Evolutionary conservation across 2,797 vertebrate genomes (phyloP).

Genomic region (Australoheros facetus): DNA sequence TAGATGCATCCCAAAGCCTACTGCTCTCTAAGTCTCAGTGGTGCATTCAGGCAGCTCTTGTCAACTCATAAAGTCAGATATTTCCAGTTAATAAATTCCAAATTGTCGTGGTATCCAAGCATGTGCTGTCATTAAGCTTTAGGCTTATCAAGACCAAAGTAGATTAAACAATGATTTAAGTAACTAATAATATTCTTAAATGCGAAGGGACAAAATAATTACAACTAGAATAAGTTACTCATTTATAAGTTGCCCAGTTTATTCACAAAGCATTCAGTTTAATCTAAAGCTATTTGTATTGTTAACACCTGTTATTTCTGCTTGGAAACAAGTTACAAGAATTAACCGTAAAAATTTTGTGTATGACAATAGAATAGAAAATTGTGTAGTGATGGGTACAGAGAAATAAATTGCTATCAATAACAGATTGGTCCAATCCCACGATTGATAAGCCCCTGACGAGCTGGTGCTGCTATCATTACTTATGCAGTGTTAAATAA

Average conservation of each 20-base stretch:
- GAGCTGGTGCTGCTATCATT: background rate
- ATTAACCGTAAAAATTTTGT: background rate
- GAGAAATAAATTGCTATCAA: background rate
- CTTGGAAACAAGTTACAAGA: background rate
- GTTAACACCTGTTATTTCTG: background rate
- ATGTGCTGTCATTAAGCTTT: background rate
- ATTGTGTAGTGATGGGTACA: background rate
- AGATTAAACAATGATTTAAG: background rate
- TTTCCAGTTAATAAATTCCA: background rate
- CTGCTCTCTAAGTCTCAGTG: background rate
- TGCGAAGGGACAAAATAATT: too few species aligned
- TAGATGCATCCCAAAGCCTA: background rate
- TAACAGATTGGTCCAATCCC: background rate
- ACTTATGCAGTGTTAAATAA: background rate
- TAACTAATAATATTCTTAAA: accelerated
- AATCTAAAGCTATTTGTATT: background rate
- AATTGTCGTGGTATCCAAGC: background rate
- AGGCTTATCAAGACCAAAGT: background rate
- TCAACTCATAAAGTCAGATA: background rate
- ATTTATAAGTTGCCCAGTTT: too few species aligned
- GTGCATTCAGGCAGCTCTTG: slow-evolving; percentile 4
- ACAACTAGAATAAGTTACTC: too few species aligned
- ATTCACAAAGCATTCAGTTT: too few species aligned
- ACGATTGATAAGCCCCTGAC: background rate
- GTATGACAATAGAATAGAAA: background rate